These are phyloP conservation scores for Asarcornis scutulata DNA, from an alignment of 2,113 vertebrate species.

Conservation along the genomic window DNA sequence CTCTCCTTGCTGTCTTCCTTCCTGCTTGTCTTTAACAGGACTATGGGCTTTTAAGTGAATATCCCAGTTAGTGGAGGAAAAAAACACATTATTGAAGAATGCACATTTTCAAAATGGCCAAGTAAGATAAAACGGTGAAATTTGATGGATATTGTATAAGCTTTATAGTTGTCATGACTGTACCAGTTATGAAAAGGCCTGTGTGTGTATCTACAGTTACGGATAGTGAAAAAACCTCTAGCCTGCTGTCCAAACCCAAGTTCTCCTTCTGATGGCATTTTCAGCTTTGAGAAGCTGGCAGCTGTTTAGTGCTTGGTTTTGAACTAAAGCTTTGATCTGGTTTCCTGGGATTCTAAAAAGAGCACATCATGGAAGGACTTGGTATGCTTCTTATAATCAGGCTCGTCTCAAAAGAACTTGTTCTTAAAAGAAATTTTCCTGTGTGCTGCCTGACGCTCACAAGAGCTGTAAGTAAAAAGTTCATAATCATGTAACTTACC, in stretches of 20 bases:
- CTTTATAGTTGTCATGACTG: background rate
- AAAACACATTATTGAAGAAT: background rate
- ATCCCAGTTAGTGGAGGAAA: background rate
- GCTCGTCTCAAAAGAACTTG: background rate
- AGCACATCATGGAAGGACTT: background rate
- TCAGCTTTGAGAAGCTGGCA: conserved; percentile 27
- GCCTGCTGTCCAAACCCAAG: background rate
- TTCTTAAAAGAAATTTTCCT: background rate
- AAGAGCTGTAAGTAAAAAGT: background rate
- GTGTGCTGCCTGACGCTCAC: background rate
- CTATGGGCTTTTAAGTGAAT: background rate
- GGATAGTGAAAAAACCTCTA: background rate
- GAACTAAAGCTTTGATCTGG: conserved; percentile 22
- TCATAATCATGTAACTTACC: background rate
- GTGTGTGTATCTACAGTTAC: background rate
- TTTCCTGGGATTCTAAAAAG: background rate
- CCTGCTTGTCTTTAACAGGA: background rate
- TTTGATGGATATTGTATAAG: background rate
- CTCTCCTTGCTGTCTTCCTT: background rate
- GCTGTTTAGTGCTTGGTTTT: conserved; percentile 30
- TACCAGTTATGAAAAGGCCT: accelerated
- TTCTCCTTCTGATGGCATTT: background rate
- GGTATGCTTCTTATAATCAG: background rate
- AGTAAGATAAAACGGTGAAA: background rate
- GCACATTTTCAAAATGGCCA: background rate